Evolutionary conservation across 2,797 vertebrate genomes (phyloP), one percentile per base, ranked within the genome.

Genomic region (Phoebastria nigripes): DNA sequence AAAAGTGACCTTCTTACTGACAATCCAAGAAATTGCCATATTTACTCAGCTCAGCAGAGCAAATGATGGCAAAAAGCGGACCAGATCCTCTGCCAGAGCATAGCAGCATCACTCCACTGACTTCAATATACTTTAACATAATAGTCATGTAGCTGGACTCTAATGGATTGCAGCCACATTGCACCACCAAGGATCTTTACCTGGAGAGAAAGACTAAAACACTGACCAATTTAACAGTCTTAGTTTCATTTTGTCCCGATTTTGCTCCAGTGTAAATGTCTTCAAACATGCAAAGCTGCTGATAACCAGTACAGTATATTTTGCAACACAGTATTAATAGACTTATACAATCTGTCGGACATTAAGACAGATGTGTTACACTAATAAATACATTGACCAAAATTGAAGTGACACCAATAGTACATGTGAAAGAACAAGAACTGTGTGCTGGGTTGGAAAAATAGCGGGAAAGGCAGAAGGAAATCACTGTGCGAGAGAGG

Each of bases 31-130:
- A 94, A 95, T 90, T 91, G 79, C 70, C 66, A 70, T 91, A 89
- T 93, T 94, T 94, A 89, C 80, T 79, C 95, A 93, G 89, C 56
- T 96, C 91, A 94, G 82, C 87, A 96, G 90, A 96, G 91, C 93
- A 95, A 94, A 96, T 92, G 90, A 96, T 94, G 86, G 94, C 80
- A 93, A 94, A 96, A 93, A 90, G 55, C 4, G 1, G 55, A 91
- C 77, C 66, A 91, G 90, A 85, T 93, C 55, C 54, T 95, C 76
- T 14, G 1, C 42, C 52, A 70, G 93, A 90, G 82, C 88, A 72
- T 54, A 86, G 66, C 55, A 89, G 70, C 72, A 88, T 52, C 83
- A 96, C 69, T 94, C 46, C 95, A 89, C 62, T 94, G 82, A 82
- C 77, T 94, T 78, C 82, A 87, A 86, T 91, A 91, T 29, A 66